phyloP scores from a whole-genome alignment of 2,888 invertebrate species.

The Thymelicus sylvestris region DNA sequence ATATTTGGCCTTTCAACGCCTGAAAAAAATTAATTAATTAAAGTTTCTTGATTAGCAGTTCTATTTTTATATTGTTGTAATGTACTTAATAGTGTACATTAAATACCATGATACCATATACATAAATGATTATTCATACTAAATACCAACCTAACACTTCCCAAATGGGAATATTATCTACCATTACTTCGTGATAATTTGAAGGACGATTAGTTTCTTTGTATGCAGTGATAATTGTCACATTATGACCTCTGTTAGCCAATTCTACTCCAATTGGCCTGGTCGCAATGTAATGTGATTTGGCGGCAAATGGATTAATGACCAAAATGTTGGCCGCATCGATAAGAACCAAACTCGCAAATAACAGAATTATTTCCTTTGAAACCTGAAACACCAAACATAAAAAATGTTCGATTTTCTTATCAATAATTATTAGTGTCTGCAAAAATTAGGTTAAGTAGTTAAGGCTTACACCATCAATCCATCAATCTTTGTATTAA shows the following conservation, averaged over 20 bases:
- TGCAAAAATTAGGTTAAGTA: too few relatives aligned
- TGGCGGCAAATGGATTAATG: constrained; percentile 75
- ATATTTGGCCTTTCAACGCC: constrained; percentile 69
- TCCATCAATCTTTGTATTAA: too few relatives aligned
- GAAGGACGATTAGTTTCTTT: constrained; percentile 61
- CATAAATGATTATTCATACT: neutral
- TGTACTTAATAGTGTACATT: too few relatives aligned
- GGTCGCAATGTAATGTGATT: constrained; percentile 76
- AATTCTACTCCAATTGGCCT: constrained; percentile 76
- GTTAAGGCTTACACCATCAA: too few relatives aligned
- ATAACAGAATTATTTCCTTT: constrained; percentile 26
- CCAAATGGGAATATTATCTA: constrained; percentile 70
- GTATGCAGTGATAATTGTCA: constrained; percentile 75
- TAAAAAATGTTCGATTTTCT: too few relatives aligned
- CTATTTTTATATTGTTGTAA: too few relatives aligned
- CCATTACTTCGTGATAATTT: constrained; percentile 69
- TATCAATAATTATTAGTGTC: too few relatives aligned
- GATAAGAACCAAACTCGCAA: constrained; percentile 12
- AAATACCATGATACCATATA: too few relatives aligned
- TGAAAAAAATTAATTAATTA: constrained; percentile 44
- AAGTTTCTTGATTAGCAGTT: too few relatives aligned
- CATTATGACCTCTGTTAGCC: constrained; percentile 80
- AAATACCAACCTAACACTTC: constrained; percentile 64
- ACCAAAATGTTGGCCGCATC: constrained; percentile 73
- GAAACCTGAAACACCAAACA: constrained; percentile 33